Percentiles rank a stretch among this genome's conserved stretches.
phyloP scores from a whole-genome alignment of 2,888 invertebrate species.

The Branchellion lobata region DNA sequence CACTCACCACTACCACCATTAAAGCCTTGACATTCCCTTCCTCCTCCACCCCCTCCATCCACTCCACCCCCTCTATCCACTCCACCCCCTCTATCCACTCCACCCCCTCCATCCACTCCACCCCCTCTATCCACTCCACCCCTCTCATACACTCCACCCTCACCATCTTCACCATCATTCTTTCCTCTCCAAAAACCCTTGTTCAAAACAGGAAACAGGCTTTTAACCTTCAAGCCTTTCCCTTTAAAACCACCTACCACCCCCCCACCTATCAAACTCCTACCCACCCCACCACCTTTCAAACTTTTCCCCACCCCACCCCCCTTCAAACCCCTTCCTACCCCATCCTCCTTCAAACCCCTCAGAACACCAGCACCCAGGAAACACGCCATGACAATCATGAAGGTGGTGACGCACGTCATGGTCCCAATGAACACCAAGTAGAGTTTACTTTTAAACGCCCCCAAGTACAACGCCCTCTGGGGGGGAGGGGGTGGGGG shows the following conservation, averaged over 20 bases:
- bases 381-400: slow-evolving; percentile 23
- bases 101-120: neutral
- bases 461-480: neutral
- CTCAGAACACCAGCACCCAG: slow-evolving; percentile 1
- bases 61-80: neutral
- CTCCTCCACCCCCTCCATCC: slow-evolving; percentile 8
- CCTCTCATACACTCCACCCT: too few species aligned
- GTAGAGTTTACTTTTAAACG: slow-evolving; percentile 25
- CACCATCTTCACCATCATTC: too few species aligned
- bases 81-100: neutral
- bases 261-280: too few species aligned
- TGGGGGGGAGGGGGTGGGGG: neutral
- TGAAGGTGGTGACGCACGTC: neutral
- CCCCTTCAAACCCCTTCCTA: too few species aligned
- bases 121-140: too few species aligned
- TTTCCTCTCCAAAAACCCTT: neutral
- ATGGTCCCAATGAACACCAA: slow-evolving; percentile 17
- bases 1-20: neutral
- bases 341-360: neutral
- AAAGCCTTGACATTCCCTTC: neutral
- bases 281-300: too few species aligned
- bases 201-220: too few species aligned
- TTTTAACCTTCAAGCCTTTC: too few species aligned
- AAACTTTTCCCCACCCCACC: too few species aligned
- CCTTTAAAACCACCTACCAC: too few species aligned